phyloP scores from a whole-genome alignment of 2,888 invertebrate genomes.

The Tachina lurida region DNA sequence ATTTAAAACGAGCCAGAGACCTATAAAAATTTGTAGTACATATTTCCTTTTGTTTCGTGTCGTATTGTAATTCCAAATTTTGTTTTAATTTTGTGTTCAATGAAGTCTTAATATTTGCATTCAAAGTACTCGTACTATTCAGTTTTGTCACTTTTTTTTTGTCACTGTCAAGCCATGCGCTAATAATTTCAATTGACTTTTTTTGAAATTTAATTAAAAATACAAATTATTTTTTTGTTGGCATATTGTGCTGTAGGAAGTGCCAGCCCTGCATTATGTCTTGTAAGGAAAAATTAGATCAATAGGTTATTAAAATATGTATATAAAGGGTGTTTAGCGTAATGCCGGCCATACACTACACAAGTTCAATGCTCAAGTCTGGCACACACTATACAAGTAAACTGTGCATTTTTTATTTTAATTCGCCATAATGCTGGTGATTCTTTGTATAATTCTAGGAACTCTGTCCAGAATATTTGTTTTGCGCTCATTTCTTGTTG shows the following conservation, averaged over 20 bases:
- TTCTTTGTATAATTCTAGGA: no score
- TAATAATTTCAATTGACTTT: conserved; percentile 20
- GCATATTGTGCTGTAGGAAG: neutral
- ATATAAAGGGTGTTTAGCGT: neutral
- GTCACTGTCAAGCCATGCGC: neutral
- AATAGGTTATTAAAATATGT: neutral
- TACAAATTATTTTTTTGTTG: neutral
- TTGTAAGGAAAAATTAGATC: neutral
- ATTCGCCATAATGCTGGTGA: no score
- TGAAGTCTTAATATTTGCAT: conserved; percentile 1
- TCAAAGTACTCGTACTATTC: conserved; percentile 9
- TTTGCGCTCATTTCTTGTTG: no score
- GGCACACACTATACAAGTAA: no score
- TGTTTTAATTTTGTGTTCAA: neutral
- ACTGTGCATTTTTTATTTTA: no score
- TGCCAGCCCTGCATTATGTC: neutral
- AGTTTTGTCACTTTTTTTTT: conserved; percentile 10
- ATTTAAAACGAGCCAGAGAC: conserved; percentile 6
- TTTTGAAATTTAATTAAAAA: neutral
- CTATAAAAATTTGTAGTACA: conserved; percentile 1
- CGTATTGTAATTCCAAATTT: neutral
- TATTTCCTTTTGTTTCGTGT: neutral
- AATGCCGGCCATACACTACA: no score
- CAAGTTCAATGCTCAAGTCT: no score
- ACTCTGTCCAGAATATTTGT: no score